Base-by-base conservation (phyloP, 2,888 invertebrate genomes). In the Trimorus sp. region DNA sequence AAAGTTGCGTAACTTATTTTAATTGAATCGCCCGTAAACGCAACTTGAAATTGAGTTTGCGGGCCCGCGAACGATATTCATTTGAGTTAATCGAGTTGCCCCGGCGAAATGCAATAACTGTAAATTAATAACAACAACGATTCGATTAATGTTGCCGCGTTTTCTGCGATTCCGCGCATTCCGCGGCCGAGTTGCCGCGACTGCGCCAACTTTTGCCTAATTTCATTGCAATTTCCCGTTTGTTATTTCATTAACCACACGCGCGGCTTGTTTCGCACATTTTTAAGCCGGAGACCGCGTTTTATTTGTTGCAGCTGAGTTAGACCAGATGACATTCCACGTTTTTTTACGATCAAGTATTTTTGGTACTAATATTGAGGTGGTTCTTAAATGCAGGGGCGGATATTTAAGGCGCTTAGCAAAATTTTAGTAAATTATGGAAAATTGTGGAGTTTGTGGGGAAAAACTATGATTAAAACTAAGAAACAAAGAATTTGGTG, bases 281-380 rank as follows among this genome's bases (percentile, higher is more conserved):
- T 68, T 56, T 56, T 45, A 70, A 62, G 7, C 8, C 9, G 53
- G 7, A n/a, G n/a, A n/a, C 2, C 12, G 15, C 42, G 49, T 73
- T 79, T 73, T 53, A 40, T 79, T 26, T 73, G 62, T 79, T 79
- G 14, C 68, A 73, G 79, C 68, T 74, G 58, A 79, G 73, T 63
- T 26, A 26, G 1, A 1, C 26, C 26, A 26, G 26, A 26, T 26
- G 26, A 1, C 26, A 26, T 26, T 26, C 26, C 26, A 26, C 2
- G 51, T 9, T 6, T 12, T 14, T 51, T 51, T 51, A 3, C 26
- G 26, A 26, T 26, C 26, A 4, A 1, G 4, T 26, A 26, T 26
- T 26, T 26, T 26, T 26, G 26, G 26, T 26, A 4, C 2, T n/a
- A 26, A 26, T 26, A 26, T 26, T 26, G 4, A 26, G 26, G 26